phyloP scores from a whole-genome alignment of 37 sponge, comb jelly and placozoan species.

The Aphrocallistes beatrix region DNA sequence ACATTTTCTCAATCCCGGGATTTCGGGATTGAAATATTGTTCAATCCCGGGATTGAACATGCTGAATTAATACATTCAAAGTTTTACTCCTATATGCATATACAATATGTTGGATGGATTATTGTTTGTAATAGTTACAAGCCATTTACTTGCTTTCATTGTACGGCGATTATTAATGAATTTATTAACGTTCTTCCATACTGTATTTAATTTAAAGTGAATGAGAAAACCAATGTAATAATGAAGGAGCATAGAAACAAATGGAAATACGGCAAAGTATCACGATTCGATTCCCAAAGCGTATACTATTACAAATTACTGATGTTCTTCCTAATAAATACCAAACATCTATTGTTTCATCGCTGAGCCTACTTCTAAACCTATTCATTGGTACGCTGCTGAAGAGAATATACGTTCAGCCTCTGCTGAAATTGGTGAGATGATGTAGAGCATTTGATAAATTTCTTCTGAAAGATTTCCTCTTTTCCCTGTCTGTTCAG shows the following conservation, averaged over 20 bases:
- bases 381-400: conserved; percentile 12
- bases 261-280: background rate
- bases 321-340: background rate
- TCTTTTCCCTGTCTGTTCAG: conserved; percentile 4
- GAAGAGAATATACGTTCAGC: conserved; percentile 4
- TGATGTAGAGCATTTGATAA: conserved; percentile 3
- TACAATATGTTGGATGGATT: too few relatives aligned
- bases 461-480: background rate
- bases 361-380: background rate
- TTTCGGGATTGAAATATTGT: too few relatives aligned
- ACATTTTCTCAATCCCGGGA: too few relatives aligned
- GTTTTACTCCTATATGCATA: background rate
- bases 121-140: too few relatives aligned
- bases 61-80: background rate
- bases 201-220: background rate
- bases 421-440: background rate
- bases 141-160: too few relatives aligned
- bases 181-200: background rate
- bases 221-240: background rate
- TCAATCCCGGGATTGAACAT: conserved; percentile 19
- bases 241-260: background rate
- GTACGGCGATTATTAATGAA: background rate
- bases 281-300: background rate
- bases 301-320: background rate
- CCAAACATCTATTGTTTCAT: background rate